Evolutionary conservation across 64 coral and sea anemone species (phyloP).

Genomic region (Orbicella faveolata): DNA sequence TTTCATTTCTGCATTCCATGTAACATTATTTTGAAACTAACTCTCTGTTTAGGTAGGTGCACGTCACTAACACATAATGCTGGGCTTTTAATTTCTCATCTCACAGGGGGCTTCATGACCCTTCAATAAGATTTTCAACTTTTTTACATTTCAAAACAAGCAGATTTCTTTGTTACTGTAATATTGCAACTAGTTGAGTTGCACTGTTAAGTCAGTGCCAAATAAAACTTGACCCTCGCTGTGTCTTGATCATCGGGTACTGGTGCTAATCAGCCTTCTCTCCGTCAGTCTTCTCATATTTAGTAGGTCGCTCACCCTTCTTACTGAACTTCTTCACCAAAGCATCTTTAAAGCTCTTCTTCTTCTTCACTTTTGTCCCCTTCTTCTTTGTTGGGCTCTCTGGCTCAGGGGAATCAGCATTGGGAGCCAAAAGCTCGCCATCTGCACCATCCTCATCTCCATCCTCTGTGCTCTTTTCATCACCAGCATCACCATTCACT

Average conservation of each 20-base stretch:
- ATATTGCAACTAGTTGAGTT: background rate
- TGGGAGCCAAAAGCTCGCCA: slow-evolving; percentile 35
- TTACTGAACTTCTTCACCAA: slow-evolving; percentile 64
- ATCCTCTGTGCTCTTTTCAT: slow-evolving; percentile 50
- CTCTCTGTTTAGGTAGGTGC: background rate
- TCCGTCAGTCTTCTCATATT: slow-evolving; percentile 35
- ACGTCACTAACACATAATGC: background rate
- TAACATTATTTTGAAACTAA: background rate
- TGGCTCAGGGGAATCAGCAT: slow-evolving; percentile 32
- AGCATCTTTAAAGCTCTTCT: slow-evolving; percentile 85
- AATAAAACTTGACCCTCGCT: slow-evolving; percentile 2
- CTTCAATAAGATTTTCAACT: background rate
- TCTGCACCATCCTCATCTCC: slow-evolving; percentile 51
- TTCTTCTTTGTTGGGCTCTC: slow-evolving; percentile 53
- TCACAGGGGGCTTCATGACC: background rate
- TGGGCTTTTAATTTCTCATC: slow-evolving; percentile 22
- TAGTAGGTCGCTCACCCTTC: slow-evolving; percentile 62
- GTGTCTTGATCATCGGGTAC: background rate
- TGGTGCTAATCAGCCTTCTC: slow-evolving; percentile 16
- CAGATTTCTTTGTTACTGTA: background rate
- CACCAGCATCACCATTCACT: slow-evolving; percentile 54
- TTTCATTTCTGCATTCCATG: background rate
- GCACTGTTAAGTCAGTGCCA: background rate
- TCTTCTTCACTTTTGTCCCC: slow-evolving; percentile 77
- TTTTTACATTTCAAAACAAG: slow-evolving; percentile 33